Evolutionary conservation across 2,113 vertebrate species (phyloP), one percentile per base, ranked within the genome.

Genomic region (Oenanthe oenanthe): DNA sequence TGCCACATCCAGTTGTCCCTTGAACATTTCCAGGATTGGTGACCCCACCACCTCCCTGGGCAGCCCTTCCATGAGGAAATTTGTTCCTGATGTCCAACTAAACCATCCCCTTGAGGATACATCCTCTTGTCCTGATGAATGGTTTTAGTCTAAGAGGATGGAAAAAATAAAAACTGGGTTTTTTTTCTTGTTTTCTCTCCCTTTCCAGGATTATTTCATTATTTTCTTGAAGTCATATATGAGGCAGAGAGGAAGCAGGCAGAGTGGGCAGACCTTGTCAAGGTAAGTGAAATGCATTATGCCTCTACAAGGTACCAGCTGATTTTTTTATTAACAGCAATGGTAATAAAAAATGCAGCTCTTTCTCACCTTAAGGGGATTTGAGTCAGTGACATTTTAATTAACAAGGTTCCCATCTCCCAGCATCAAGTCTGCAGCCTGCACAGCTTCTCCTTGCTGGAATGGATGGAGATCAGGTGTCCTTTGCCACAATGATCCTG

Each of bases 321-420:
- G 1, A 91, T 71, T 90, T 38, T 79, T 67, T 89, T 56, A 12
- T 81, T 85, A 85, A 25, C 78, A 88, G 47, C 61, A 91, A 24
- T 4, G n/a, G 66, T 67, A 82, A 94, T 93, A 83, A 93, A 95
- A 92, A 87, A 19, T 34, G 61, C 68, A 83, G 19, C 51, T 63
- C 68, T 50, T 40, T 58, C 85, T 91, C 95, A 94, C 88, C 94
- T 96, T 29, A 73, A 87, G 92, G 93, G 66, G 70, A 87, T 95
- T 86, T 83, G 63, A 94, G 85, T 81, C 74, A 66, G 83, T 93
- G 93, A 88, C 94, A 87, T 93, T 96, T 95, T 96, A 88, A 96
- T 96, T 95, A 95, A 92, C 66, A 75, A 78, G 45, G 32, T 74
- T 90, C 17, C 42, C 0, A 0, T 67, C 86, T 89, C 67, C 31